Conservation (phyloP, 2,113 vertebrate genomes). For the Syngnathoides biaculeatus region DNA sequence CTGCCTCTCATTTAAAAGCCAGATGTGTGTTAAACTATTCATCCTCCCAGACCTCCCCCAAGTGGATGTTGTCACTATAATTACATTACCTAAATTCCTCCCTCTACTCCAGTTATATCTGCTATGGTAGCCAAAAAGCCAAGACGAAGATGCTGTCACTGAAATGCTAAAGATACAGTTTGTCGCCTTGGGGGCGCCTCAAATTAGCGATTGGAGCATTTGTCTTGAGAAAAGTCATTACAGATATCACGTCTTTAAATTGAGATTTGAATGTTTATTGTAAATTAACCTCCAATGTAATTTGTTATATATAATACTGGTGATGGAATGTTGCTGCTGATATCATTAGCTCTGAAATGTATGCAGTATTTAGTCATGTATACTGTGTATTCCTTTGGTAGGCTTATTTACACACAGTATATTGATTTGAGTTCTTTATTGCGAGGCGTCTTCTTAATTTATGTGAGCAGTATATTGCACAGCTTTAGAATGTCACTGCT, state of each 20-base stretch:
- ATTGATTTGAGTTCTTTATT: conserved; percentile 6
- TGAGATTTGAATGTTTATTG: neutral
- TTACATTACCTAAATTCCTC: conserved; percentile 8
- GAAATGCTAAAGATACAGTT: conserved; percentile 5
- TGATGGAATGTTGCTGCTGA: neutral
- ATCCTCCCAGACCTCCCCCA: conserved; percentile 3
- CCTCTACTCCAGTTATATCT: neutral
- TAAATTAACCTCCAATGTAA: neutral
- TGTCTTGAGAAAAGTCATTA: neutral
- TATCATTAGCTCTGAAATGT: neutral
- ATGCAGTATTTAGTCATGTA: neutral
- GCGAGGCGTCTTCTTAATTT: neutral
- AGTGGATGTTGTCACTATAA: conserved; percentile 7
- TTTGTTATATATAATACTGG: neutral
- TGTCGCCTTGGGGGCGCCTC: neutral
- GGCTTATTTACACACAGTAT: neutral
- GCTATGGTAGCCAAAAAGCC: conserved; percentile 1
- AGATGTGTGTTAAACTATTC: conserved; percentile 5
- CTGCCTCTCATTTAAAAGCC: conserved; percentile 6
- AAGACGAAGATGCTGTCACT: conserved; percentile 5
- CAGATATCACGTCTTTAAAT: neutral
- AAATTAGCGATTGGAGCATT: neutral
- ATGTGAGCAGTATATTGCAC: conserved; percentile 7
- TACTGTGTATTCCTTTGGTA: neutral
- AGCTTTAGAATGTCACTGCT: conserved; percentile 35